A percentile compares a stretch with the other conserved stretches of the same genome.
These are phyloP conservation scores for Rhynchonema sp. DNA, from an alignment of 2,888 invertebrate species.

Conservation along the genomic window DNA sequence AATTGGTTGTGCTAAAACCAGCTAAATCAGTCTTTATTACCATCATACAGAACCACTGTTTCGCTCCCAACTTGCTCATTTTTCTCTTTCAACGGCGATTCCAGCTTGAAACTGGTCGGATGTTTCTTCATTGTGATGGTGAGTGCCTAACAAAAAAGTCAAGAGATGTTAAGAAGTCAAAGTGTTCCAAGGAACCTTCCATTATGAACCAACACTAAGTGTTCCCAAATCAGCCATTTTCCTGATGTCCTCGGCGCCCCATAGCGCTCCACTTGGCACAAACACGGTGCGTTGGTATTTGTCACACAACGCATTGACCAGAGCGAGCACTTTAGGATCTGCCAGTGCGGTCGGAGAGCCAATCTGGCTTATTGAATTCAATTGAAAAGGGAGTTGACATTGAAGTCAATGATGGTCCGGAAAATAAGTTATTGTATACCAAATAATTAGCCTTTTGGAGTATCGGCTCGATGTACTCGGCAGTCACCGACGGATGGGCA, in stretches of 20 bases:
- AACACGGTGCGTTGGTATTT: constrained; percentile 29
- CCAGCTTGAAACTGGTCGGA: constrained; percentile 35
- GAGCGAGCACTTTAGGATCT: constrained; percentile 23
- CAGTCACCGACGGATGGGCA: constrained; percentile 36
- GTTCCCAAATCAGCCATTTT: constrained; percentile 38
- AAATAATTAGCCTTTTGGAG: constrained; percentile 34
- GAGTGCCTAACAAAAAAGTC: constrained; percentile 25
- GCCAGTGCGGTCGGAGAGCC: constrained; percentile 40
- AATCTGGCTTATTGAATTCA: constrained; percentile 23
- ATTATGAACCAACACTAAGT: constrained; percentile 26
- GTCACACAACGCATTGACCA: constrained; percentile 25
- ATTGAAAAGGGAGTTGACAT: not conserved
- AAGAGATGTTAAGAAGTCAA: not conserved
- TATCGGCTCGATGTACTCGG: constrained; percentile 32
- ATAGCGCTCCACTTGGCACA: constrained; percentile 38
- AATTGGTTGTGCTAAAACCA: not conserved
- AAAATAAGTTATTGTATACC: constrained; percentile 18
- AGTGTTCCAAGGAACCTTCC: not conserved
- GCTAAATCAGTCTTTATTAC: constrained; percentile 18
- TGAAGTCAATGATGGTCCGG: not conserved
- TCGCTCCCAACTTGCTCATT: constrained; percentile 24
- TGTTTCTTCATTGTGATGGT: constrained; percentile 39
- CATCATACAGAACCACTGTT: constrained; percentile 34
- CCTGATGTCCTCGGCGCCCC: constrained; percentile 39
- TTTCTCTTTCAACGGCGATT: constrained; percentile 30